Percentiles rank a stretch among this genome's conserved stretches.
phyloP scores from a whole-genome alignment of 2,113 vertebrate species.

The Prinia subflava region DNA sequence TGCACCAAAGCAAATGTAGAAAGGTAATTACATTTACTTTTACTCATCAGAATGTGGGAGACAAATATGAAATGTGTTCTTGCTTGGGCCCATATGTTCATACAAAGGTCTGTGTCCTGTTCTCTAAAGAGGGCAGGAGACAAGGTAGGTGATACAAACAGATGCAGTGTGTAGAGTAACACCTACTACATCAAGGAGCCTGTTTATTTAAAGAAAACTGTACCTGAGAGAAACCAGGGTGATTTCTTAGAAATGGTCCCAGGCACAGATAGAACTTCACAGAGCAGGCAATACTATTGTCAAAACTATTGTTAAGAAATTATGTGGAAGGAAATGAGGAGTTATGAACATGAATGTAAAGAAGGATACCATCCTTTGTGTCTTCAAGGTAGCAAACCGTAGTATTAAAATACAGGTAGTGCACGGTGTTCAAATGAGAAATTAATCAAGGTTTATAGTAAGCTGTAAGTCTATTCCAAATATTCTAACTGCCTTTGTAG shows the following conservation, averaged over 20 bases:
- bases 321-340: neutral
- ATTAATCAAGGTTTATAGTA: neutral
- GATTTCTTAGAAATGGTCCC: neutral
- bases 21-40: neutral
- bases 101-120: neutral
- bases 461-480: neutral
- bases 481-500: neutral
- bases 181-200: neutral
- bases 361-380: neutral
- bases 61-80: neutral
- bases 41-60: neutral
- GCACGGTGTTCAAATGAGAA: neutral
- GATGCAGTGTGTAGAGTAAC: neutral
- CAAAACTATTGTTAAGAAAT: neutral
- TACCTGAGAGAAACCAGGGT: neutral
- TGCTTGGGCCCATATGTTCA: neutral
- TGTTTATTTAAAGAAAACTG: neutral
- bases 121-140: neutral
- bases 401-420: neutral
- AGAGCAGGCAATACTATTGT: neutral
- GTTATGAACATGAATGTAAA: neutral
- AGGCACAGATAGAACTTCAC: neutral
- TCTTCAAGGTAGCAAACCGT: neutral
- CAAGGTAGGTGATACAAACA: fast-evolving
- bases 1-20: neutral